phyloP scores from a whole-genome alignment of 1,140 invertebrate species.

The Zaprionus capensis region DNA sequence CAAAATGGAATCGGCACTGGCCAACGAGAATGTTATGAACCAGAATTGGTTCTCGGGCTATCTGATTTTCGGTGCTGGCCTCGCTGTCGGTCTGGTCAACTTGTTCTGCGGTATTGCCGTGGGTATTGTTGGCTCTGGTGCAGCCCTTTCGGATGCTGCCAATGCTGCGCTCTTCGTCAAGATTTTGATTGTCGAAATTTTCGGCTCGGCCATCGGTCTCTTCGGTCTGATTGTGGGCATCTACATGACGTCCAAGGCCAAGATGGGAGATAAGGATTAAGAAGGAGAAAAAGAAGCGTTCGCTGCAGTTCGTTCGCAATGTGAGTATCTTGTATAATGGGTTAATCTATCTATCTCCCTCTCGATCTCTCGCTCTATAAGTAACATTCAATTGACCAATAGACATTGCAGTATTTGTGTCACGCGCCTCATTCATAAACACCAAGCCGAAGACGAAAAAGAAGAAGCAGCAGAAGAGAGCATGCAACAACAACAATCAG shows the following conservation, averaged over 20 bases:
- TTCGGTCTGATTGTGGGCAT: conserved; percentile 99
- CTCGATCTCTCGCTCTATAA: background rate
- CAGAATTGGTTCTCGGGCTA: conserved; percentile 93
- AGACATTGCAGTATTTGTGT: conserved; percentile 42
- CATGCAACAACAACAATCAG: conserved; percentile 48
- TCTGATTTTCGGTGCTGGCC: conserved; percentile 97
- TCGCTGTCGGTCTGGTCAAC: conserved; percentile 97
- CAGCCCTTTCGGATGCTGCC: conserved; percentile 97
- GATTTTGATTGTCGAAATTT: conserved; percentile 99
- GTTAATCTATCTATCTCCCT: conserved; percentile 2
- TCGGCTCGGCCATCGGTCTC: conserved; percentile 98
- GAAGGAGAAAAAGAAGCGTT: conserved; percentile 57
- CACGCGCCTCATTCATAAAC: conserved; percentile 43
- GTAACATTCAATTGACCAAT: conserved; percentile 22
- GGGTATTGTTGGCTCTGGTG: conserved; percentile 97
- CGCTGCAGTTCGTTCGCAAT: conserved; percentile 22
- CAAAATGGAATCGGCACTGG: conserved; percentile 64
- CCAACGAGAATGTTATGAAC: conserved; percentile 77
- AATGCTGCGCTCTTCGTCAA: conserved; percentile 98
- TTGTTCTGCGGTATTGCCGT: conserved; percentile 98
- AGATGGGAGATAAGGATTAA: conserved; percentile 86
- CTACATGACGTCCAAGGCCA: conserved; percentile 91
- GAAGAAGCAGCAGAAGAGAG: conserved; percentile 1
- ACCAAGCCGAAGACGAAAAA: conserved; percentile 9
- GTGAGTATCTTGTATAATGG: conserved; percentile 22